These are phyloP conservation scores for Heloderma charlesbogerti DNA, from an alignment of 2,113 vertebrate species.

Conservation along the genomic window DNA sequence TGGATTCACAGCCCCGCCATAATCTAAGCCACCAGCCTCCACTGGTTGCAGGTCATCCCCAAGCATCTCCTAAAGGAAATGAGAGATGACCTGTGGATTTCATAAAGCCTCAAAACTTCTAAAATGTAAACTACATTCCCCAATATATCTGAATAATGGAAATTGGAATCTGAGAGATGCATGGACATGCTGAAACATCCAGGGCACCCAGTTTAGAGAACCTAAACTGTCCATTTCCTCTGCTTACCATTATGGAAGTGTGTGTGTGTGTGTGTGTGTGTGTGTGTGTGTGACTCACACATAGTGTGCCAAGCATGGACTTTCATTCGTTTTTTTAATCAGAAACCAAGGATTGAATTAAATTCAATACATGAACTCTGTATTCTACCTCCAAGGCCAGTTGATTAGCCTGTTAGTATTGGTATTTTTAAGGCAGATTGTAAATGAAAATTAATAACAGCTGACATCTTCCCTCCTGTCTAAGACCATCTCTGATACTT, in stretches of 20 bases:
- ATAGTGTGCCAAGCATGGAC: neutral
- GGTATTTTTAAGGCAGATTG: slow-evolving; percentile 1
- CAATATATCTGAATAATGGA: slow-evolving; percentile 2
- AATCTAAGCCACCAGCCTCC: no score
- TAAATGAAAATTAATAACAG: slow-evolving; percentile 20
- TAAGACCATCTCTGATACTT: neutral
- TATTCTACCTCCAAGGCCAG: neutral
- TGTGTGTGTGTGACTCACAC: neutral
- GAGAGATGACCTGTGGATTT: slow-evolving; percentile 45
- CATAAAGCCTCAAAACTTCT: neutral
- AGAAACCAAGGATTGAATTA: neutral
- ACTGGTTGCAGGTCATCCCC: neutral
- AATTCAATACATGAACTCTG: neutral
- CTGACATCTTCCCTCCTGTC: neutral
- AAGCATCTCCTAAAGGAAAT: slow-evolving; percentile 27
- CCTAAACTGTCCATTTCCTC: neutral
- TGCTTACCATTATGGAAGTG: neutral
- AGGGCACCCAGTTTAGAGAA: neutral
- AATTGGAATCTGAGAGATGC: slow-evolving; percentile 23
- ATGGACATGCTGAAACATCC: neutral
- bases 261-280: neutral
- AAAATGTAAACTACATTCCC: slow-evolving; percentile 57
- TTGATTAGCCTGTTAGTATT: neutral
- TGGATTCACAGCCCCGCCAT: no score
- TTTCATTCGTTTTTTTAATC: neutral